A percentile compares a stretch with the other conserved stretches of the same genome.
phyloP scores from a whole-genome alignment of 2,113 vertebrate genomes.

The Eulacestoma nigropectus region DNA sequence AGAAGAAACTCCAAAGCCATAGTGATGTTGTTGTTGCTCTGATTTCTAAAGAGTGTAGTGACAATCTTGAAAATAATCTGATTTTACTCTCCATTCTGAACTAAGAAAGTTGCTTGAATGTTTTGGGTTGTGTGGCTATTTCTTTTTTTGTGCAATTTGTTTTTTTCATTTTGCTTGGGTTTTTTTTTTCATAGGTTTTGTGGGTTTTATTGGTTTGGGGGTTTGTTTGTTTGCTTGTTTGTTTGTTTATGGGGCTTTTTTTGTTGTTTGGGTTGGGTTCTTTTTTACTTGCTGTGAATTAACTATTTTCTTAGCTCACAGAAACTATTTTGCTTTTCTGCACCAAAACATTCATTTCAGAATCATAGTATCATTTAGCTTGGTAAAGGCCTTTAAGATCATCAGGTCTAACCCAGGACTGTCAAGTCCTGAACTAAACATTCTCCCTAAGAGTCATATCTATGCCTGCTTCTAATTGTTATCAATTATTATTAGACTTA shows the following conservation, averaged over 20 bases:
- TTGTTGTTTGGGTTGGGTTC: not conserved
- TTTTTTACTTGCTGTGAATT: not conserved
- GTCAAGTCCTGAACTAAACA: not conserved
- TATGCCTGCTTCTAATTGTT: not conserved
- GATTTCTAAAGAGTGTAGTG: not conserved
- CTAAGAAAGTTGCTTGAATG: not conserved
- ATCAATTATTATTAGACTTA: not conserved
- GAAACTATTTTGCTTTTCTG: not conserved
- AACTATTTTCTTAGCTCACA: not conserved
- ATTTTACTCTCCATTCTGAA: not conserved
- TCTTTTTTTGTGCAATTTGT: not conserved
- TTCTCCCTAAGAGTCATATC: not conserved
- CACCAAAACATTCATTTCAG: not conserved
- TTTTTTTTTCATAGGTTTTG: not conserved
- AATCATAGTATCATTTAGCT: not conserved
- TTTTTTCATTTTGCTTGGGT: no score
- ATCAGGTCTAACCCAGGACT: not conserved
- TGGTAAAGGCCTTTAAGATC: not conserved
- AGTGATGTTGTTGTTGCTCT: not conserved
- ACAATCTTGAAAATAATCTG: not conserved
- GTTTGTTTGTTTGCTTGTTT: not conserved
- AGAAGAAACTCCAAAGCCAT: not conserved
- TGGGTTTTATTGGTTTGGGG: not conserved
- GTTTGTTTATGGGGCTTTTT: not conserved
- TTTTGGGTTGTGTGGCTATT: not conserved